Conservation (phyloP, 2,888 invertebrate genomes). For the Tuta absoluta region DNA sequence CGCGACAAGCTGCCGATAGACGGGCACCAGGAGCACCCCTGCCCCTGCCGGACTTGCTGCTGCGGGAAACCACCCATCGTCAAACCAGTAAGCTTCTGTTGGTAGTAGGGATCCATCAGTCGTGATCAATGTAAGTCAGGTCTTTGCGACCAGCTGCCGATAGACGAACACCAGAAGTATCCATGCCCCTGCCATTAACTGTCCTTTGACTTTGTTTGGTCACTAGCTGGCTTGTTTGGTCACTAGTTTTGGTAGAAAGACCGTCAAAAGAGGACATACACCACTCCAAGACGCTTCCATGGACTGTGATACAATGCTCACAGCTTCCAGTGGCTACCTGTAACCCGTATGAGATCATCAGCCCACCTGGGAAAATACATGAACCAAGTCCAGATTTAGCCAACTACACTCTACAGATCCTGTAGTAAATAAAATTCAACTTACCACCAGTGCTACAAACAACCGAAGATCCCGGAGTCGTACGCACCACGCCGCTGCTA, state of each 20-base stretch:
- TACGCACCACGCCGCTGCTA: constrained; percentile 81
- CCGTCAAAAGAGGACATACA: no score
- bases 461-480: constrained; percentile 80
- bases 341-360: no score
- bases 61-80: constrained; percentile 60
- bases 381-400: no score
- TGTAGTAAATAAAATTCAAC: no score
- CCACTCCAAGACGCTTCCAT: no score
- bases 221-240: no score
- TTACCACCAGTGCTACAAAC: constrained; percentile 74
- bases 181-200: constrained; percentile 66
- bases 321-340: no score
- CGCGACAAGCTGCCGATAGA: constrained; percentile 57
- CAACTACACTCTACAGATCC: no score
- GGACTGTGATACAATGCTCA: no score
- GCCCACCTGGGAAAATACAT: no score
- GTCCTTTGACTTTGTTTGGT: no score
- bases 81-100: constrained; percentile 47
- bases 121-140: constrained; percentile 39
- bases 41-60: constrained; percentile 66
- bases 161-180: constrained; percentile 55
- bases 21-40: constrained; percentile 54
- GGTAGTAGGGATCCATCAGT: constrained; percentile 42
- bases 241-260: no score
- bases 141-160: constrained; percentile 55